These are phyloP conservation scores for Hipposideros larvatus DNA, from an alignment of 2,797 vertebrate genomes.

Conservation along the genomic window DNA sequence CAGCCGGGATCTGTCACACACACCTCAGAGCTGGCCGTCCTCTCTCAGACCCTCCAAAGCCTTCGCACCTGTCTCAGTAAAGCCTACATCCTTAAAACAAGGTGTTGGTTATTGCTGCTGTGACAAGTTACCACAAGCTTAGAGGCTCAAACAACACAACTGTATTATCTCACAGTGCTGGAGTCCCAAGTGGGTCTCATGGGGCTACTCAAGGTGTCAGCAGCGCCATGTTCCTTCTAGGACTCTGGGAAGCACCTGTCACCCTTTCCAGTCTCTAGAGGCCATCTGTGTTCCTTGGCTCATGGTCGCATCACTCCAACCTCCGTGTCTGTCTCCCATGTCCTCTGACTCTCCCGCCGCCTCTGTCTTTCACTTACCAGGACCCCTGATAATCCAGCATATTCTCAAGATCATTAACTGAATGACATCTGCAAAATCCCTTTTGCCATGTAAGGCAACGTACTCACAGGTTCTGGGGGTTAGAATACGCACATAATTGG, in stretches of 20 bases:
- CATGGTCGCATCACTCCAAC: accelerated
- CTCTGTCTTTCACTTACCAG: neutral
- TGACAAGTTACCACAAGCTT: accelerated
- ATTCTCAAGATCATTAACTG: neutral
- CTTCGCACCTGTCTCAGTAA: neutral
- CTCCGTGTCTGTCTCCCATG: accelerated
- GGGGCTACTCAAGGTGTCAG: neutral
- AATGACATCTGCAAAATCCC: too few relatives aligned
- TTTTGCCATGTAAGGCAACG: accelerated
- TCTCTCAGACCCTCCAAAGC: accelerated
- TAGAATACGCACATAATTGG: accelerated
- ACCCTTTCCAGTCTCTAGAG: accelerated
- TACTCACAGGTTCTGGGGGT: neutral
- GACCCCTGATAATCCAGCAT: neutral
- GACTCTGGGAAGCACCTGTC: accelerated
- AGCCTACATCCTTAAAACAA: accelerated
- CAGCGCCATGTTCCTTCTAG: accelerated
- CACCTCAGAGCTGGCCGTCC: accelerated
- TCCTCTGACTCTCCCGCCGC: neutral
- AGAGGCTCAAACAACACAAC: accelerated
- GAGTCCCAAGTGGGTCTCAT: accelerated
- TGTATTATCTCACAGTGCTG: accelerated
- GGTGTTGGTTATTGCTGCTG: accelerated
- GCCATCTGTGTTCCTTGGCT: accelerated
- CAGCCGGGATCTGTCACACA: accelerated